phyloP scores from a whole-genome alignment of 2,113 vertebrate species.

The Panthera tigris region DNA sequence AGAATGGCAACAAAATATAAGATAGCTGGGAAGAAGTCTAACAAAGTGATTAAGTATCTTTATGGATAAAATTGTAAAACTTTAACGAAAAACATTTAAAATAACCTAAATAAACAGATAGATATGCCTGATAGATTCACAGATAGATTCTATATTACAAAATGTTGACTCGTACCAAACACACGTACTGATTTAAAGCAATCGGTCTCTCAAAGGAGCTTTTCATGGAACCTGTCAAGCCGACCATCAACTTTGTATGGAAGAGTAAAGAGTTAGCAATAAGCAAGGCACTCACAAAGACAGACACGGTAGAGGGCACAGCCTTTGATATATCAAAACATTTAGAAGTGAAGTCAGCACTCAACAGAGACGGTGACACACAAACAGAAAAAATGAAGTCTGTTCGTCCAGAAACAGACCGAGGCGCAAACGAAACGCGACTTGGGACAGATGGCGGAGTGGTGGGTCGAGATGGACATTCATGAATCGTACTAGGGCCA shows the following conservation, averaged over 20 bases:
- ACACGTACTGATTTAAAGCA: neutral
- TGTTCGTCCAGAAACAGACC: neutral
- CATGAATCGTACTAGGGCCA: neutral
- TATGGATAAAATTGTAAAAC: neutral
- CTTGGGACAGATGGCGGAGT: neutral
- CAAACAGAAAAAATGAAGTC: neutral
- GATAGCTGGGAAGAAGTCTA: neutral
- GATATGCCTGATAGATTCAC: neutral
- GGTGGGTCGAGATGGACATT: neutral
- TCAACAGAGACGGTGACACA: neutral
- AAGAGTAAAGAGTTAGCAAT: neutral
- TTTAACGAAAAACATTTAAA: neutral
- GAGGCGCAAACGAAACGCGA: neutral
- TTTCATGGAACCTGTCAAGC: neutral
- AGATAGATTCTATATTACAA: neutral
- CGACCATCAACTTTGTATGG: neutral
- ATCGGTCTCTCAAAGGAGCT: neutral
- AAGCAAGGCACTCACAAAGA: neutral
- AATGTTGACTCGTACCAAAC: neutral
- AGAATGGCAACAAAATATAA: neutral
- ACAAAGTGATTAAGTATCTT: neutral
- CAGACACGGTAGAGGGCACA: neutral
- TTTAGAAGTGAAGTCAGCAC: neutral
- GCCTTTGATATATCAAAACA: neutral
- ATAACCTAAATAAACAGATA: neutral